A percentile compares a stretch with the other conserved stretches of the same genome.
Conservation (phyloP, 2,888 invertebrate species). For the Spilosoma lubricipeda region DNA sequence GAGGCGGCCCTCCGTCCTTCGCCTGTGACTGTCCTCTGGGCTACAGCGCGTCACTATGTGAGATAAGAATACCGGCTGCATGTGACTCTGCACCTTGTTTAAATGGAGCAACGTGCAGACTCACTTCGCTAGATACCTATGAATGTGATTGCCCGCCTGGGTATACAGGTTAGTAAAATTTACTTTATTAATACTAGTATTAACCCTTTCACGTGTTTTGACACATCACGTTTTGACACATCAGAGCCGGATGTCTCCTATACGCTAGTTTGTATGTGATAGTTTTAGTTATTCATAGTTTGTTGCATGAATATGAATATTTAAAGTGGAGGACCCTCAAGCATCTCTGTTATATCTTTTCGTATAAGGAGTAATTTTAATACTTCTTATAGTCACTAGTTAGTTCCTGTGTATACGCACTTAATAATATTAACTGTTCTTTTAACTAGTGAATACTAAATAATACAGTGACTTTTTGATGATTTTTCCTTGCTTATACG, state of each 20-base stretch:
- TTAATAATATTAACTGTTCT: neutral
- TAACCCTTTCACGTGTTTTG: neutral
- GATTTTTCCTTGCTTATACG: too few species aligned
- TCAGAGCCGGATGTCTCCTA: neutral
- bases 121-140: constrained; percentile 92
- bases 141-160: constrained; percentile 96
- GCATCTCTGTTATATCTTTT: neutral
- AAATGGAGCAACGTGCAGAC: constrained; percentile 95
- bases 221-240: neutral
- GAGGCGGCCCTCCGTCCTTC: constrained; percentile 92
- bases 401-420: too few species aligned
- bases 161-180: constrained; percentile 90
- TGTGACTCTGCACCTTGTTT: constrained; percentile 96
- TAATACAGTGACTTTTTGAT: neutral
- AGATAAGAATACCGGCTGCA: constrained; percentile 94
- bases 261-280: neutral
- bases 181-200: neutral
- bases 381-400: neutral
- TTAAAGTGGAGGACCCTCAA: neutral
- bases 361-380: neutral
- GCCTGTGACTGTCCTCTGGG: constrained; percentile 96
- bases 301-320: neutral
- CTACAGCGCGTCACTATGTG: constrained; percentile 96
- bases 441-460: neutral
- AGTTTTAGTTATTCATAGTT: neutral